These are phyloP conservation scores for Automeris io DNA, from an alignment of 2,888 invertebrate species.

Conservation along the genomic window DNA sequence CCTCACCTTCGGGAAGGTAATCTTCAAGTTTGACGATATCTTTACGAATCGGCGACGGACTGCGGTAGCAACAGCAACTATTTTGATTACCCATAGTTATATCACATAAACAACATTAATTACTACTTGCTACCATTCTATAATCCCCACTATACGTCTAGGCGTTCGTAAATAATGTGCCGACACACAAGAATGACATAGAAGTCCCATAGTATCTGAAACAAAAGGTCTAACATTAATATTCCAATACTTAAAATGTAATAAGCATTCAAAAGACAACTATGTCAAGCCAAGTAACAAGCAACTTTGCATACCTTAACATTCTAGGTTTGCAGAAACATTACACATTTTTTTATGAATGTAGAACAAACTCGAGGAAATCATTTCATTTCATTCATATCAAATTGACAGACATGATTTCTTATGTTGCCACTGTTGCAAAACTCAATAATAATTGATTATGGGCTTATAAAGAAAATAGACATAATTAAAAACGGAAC, in stretches of 20 bases:
- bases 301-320: constrained; percentile 31
- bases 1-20: constrained; percentile 84
- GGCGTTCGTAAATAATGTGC: constrained; percentile 54
- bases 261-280: constrained; percentile 21
- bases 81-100: constrained; percentile 84
- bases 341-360: constrained; percentile 38
- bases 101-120: constrained; percentile 35
- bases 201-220: constrained; percentile 65
- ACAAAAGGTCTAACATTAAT: constrained; percentile 58
- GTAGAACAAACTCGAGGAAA: constrained; percentile 30
- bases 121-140: constrained; percentile 58
- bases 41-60: constrained; percentile 79
- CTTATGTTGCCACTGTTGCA: no score
- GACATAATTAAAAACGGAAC: no score
- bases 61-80: constrained; percentile 85
- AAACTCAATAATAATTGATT: no score
- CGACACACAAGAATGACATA: constrained; percentile 57
- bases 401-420: constrained; percentile 25
- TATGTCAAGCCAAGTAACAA: constrained; percentile 10
- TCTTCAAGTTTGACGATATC: constrained; percentile 79
- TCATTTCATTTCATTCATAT: constrained; percentile 30
- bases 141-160: constrained; percentile 46
- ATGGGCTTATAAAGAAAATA: no score
- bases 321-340: constrained; percentile 31
- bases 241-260: constrained; percentile 28